Conservation (phyloP, 2,888 invertebrate species). For the Gari tellinella region DNA sequence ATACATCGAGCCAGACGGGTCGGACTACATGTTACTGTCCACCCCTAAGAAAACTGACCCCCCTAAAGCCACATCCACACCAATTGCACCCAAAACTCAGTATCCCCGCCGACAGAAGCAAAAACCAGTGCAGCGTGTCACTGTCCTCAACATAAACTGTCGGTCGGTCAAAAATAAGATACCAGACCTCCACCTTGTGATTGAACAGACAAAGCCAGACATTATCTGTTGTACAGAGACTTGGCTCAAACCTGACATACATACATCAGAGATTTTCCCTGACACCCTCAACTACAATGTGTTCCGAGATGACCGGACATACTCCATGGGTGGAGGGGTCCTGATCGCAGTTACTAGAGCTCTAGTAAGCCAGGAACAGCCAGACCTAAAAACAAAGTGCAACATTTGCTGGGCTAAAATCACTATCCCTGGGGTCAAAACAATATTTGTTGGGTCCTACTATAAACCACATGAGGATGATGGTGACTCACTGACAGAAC, state of each 20-base stretch:
- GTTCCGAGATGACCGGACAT: background rate
- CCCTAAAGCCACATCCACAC: no score
- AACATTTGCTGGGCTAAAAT: background rate
- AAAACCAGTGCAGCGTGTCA: no score
- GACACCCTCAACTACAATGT: background rate
- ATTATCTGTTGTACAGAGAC: background rate
- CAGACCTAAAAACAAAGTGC: slow-evolving; percentile 1
- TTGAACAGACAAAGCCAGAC: no score
- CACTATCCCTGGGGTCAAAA: background rate
- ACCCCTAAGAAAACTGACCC: no score
- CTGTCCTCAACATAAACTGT: no score
- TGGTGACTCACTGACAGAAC: background rate
- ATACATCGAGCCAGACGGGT: no score
- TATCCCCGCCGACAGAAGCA: no score
- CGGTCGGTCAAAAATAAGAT: no score
- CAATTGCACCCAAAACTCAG: no score
- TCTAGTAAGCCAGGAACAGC: slow-evolving; percentile 4
- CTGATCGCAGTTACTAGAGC: no score
- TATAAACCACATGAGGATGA: background rate
- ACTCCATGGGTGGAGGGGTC: background rate
- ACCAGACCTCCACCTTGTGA: no score
- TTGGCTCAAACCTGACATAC: background rate
- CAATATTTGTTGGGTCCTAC: background rate
- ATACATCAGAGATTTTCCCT: background rate
- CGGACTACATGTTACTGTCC: no score